A percentile compares a stretch with the other conserved stretches of the same genome.
phyloP scores from a whole-genome alignment of 2,113 vertebrate species.

The Anser brachyrhynchus region DNA sequence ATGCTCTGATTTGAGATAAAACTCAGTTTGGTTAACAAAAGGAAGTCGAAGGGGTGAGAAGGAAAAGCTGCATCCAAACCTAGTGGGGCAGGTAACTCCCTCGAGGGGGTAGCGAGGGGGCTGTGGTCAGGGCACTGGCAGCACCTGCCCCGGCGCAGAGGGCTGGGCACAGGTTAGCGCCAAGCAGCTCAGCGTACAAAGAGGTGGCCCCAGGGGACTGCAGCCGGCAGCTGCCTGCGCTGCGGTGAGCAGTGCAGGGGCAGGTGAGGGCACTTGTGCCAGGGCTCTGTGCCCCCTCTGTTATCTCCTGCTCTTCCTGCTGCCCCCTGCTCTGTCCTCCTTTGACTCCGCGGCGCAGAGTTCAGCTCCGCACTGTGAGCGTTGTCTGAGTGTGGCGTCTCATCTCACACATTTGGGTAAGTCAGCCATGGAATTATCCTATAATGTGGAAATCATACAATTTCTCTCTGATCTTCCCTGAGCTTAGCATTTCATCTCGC shows the following conservation, averaged over 20 bases:
- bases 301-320: background rate
- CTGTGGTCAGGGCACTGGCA: background rate
- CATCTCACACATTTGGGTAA: constrained; percentile 31
- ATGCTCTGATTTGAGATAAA: background rate
- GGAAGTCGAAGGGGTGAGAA: background rate
- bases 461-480: constrained; percentile 72
- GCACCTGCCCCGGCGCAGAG: background rate
- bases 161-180: background rate
- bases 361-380: background rate
- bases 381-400: background rate
- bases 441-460: constrained; percentile 69
- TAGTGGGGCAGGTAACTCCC: background rate
- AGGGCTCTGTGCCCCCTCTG: background rate
- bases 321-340: background rate
- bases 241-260: accelerated
- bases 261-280: background rate
- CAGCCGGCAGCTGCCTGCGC: background rate
- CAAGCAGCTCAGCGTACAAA: background rate
- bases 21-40: background rate
- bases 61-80: background rate
- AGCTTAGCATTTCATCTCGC: constrained; percentile 71
- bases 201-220: background rate
- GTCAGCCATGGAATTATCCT: constrained; percentile 71
- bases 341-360: background rate
- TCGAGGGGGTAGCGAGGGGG: background rate